These are phyloP conservation scores for Leptocoma aspasia DNA, from an alignment of 2,113 vertebrate species.

Conservation along the genomic window DNA sequence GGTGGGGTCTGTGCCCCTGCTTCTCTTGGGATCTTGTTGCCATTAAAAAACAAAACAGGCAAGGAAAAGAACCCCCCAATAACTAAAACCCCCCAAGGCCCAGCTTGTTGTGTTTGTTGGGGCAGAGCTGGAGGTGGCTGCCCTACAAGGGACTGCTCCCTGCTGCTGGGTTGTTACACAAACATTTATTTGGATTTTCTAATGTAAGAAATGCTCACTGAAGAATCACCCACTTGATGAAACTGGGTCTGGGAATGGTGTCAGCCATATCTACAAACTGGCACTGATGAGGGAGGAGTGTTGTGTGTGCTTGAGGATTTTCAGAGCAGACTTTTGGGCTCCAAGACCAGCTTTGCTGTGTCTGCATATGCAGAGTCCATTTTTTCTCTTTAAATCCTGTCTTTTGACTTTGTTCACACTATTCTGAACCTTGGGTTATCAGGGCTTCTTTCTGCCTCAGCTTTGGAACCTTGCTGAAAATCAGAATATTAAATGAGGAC, in stretches of 20 bases:
- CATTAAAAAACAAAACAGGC: neutral
- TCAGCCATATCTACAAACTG: neutral
- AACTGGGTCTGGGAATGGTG: neutral
- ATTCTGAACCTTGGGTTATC: neutral
- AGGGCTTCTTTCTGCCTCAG: neutral
- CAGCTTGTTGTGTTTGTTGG: accelerated
- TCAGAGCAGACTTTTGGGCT: neutral
- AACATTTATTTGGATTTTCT: neutral
- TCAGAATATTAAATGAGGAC: neutral
- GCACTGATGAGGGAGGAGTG: neutral
- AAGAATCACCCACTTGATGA: neutral
- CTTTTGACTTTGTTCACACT: neutral
- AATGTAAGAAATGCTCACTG: neutral
- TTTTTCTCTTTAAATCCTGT: neutral
- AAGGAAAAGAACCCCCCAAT: neutral
- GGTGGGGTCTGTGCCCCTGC: neutral
- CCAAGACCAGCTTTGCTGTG: neutral
- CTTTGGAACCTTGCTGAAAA: neutral
- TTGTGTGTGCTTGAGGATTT: neutral
- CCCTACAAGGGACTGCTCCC: neutral
- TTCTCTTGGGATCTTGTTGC: neutral
- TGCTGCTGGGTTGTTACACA: neutral
- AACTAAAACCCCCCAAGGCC: no score
- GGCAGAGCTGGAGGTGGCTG: neutral
- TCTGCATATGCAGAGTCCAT: neutral